A percentile compares a stretch with the other conserved stretches of the same genome.
Evolutionary conservation across 2,113 vertebrate genomes (phyloP).

Genomic region (Hemiprocne comata): DNA sequence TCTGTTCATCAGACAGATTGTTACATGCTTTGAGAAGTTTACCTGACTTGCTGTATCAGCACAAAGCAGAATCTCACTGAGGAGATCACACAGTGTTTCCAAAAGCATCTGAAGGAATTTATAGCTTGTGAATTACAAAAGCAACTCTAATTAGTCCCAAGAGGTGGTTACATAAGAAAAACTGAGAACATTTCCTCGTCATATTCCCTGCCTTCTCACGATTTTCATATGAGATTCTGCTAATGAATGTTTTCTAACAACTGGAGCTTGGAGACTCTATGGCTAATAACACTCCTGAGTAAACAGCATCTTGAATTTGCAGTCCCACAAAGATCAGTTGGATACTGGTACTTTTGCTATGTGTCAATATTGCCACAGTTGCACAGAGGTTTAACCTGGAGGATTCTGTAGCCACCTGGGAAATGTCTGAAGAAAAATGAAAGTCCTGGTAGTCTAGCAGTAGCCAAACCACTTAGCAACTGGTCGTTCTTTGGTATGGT

Average conservation of each 20-base stretch:
- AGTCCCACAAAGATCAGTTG: neutral
- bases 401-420: neutral
- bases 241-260: constrained; percentile 70
- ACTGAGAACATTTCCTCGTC: constrained; percentile 52
- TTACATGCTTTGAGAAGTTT: constrained; percentile 25
- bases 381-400: constrained; percentile 13
- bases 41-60: constrained; percentile 49
- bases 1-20: constrained; percentile 10
- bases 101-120: constrained; percentile 67
- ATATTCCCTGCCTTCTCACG: constrained; percentile 56
- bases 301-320: constrained; percentile 46
- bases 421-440: neutral
- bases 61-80: constrained; percentile 4
- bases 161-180: constrained; percentile 71
- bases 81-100: constrained; percentile 55
- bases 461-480: neutral
- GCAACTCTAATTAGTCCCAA: constrained; percentile 75
- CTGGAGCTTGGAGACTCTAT: constrained; percentile 52
- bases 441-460: neutral
- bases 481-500: neutral
- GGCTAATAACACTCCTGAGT: constrained; percentile 50
- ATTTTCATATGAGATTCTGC: constrained; percentile 47
- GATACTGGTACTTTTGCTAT: neutral
- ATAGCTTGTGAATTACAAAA: constrained; percentile 74
- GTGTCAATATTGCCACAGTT: neutral